Evolutionary conservation across 2,888 invertebrate genomes (phyloP), one percentile per base, ranked within the genome.

Genomic region (Schrankia costaestrigalis): DNA sequence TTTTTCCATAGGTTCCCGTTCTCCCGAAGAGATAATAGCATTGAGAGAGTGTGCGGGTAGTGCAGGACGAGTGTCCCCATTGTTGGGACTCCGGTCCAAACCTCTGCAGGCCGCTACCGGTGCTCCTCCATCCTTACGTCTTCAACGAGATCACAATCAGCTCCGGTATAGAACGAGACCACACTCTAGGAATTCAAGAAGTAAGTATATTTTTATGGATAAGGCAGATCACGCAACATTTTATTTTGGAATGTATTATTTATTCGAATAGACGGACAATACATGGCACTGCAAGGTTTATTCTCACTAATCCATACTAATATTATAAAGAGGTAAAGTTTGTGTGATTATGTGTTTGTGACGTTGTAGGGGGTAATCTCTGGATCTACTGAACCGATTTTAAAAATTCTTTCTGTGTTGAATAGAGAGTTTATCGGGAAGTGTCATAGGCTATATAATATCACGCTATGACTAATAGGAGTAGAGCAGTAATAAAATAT

Each of bases 1-100:
- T 10, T 9, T 25, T 7, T 24, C 2, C 43, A n/a, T n/a, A 81
- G 88, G 83, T 26, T 65, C 81, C 10, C 77, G 82, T 11, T 84
- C 85, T 11, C 83, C 84, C 7, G 86, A 87, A 50, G 96, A 96
- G 72, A 96, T 97, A 60, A 96, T 96, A 64, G 97, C 97, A 67
- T 90, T 97, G 32, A 94, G 97, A 68, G 97, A 97, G 70, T 80
- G 95, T 93, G 57, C 95, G 91, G 56, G 93, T 92, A 68, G 90
- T 93, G 53, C 93, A 80, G 87, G 91, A 28, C 91, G 93, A 43
- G 91, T 91, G 62, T 90, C 90, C 0, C 79, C 92, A 59, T 65
- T 90, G 74, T 64, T 89, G 68, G 90, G 91, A 46, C 78, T 91
- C 14, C 88, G 91, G 18, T 84, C 81, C 3, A 89, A 89, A 57